phyloP scores from a whole-genome alignment of 1,140 invertebrate species.

The Adelges cooleyi region DNA sequence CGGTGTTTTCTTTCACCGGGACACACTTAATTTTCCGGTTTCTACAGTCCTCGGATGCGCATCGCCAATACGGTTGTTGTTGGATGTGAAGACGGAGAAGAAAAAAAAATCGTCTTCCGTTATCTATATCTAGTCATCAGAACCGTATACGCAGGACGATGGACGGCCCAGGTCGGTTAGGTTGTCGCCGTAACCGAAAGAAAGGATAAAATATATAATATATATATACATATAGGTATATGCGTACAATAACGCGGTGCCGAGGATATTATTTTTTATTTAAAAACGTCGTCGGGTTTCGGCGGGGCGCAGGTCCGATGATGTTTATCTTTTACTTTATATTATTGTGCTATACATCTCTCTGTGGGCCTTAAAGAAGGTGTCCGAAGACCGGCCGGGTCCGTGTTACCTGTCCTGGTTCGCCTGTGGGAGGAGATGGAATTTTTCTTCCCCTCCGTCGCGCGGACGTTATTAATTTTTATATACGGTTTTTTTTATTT shows the following conservation, averaged over 20 bases:
- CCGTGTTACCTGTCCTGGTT: neutral
- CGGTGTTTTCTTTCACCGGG: too few relatives aligned
- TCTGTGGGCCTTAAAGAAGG: neutral
- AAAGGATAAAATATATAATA: too few relatives aligned
- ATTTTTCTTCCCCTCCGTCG: neutral
- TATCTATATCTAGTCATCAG: neutral
- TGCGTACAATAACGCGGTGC: too few relatives aligned
- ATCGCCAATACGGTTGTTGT: neutral
- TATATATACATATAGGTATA: too few relatives aligned
- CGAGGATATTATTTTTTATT: neutral
- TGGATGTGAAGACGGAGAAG: too few relatives aligned
- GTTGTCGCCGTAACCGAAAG: neutral
- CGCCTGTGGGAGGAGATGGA: neutral
- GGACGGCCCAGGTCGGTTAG: slow-evolving; percentile 8
- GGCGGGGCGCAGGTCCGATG: neutral
- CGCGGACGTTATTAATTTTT: neutral
- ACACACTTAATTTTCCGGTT: neutral
- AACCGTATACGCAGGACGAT: neutral
- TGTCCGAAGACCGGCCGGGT: neutral
- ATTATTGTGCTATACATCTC: too few relatives aligned
- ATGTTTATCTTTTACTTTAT: slow-evolving; percentile 11
- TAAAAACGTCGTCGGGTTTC: slow-evolving; percentile 10
- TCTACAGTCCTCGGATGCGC: too few relatives aligned
- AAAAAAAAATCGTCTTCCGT: too few relatives aligned
- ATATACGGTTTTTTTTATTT: neutral